Evolutionary conservation across 2,113 vertebrate species (phyloP).

Genomic region (Pleuronectes platessa): DNA sequence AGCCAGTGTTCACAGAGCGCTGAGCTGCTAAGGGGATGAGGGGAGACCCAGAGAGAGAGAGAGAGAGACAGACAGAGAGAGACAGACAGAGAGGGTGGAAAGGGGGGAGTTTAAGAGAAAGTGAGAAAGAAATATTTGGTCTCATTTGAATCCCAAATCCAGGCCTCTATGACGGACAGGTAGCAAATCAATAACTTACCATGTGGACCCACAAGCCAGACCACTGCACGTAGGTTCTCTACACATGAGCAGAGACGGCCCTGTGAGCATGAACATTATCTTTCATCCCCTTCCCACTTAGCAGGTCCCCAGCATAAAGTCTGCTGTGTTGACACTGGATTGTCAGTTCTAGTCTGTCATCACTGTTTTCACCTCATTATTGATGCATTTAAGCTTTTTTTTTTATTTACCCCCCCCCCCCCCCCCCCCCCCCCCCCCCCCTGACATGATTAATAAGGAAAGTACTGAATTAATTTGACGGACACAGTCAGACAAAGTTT

Average conservation of each 20-base stretch:
- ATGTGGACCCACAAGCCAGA: neutral
- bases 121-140: constrained; percentile 17
- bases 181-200: constrained; percentile 40
- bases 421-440: no score
- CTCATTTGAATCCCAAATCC: constrained; percentile 32
- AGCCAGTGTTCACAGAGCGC: constrained; percentile 46
- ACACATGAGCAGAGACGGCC: neutral
- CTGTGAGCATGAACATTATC: neutral
- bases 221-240: neutral
- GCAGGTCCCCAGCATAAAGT: neutral
- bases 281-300: neutral
- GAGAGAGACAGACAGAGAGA: neutral
- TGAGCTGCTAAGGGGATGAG: constrained; percentile 42
- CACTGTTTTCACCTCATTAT: neutral
- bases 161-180: constrained; percentile 27
- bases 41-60: constrained; percentile 3
- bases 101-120: neutral
- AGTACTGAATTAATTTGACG: neutral
- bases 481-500: neutral
- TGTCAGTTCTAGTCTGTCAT: neutral
- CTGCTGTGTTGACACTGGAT: neutral
- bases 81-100: constrained; percentile 12
- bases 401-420: neutral
- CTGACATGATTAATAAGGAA: neutral
- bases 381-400: neutral